Evolutionary conservation across 1,140 invertebrate genomes (phyloP).

Genomic region (Apocrypta bakeri): DNA sequence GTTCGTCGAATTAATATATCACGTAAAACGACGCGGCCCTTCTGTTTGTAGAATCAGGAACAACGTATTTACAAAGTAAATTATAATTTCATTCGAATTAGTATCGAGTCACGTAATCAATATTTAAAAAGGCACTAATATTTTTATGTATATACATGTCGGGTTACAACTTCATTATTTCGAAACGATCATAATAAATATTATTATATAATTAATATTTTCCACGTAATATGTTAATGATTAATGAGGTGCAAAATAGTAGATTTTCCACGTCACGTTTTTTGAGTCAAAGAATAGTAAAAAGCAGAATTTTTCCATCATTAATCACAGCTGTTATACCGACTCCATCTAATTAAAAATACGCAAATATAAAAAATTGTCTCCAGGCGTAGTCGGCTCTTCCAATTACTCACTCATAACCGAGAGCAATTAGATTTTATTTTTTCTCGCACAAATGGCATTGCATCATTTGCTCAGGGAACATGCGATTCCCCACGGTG

Average conservation of each 20-base stretch:
- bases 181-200: too few relatives aligned
- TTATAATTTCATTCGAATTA: too few relatives aligned
- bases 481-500: not conserved
- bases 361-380: not conserved
- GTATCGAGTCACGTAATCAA: too few relatives aligned
- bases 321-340: not conserved
- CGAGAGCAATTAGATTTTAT: not conserved
- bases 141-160: too few relatives aligned
- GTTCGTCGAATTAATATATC: not conserved
- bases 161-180: too few relatives aligned
- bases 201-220: too few relatives aligned
- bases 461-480: not conserved
- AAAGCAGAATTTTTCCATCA: not conserved
- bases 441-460: not conserved
- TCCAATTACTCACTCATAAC: not conserved
- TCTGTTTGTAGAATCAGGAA: too few relatives aligned
- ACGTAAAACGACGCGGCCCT: not conserved
- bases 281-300: not conserved
- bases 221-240: too few relatives aligned
- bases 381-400: not conserved
- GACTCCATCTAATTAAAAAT: not conserved
- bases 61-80: too few relatives aligned
- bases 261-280: too few relatives aligned
- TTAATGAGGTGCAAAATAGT: too few relatives aligned
- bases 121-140: too few relatives aligned